Evolutionary conservation across 1,140 invertebrate genomes (phyloP).

Genomic region (Lordiphosa stackelbergi): DNA sequence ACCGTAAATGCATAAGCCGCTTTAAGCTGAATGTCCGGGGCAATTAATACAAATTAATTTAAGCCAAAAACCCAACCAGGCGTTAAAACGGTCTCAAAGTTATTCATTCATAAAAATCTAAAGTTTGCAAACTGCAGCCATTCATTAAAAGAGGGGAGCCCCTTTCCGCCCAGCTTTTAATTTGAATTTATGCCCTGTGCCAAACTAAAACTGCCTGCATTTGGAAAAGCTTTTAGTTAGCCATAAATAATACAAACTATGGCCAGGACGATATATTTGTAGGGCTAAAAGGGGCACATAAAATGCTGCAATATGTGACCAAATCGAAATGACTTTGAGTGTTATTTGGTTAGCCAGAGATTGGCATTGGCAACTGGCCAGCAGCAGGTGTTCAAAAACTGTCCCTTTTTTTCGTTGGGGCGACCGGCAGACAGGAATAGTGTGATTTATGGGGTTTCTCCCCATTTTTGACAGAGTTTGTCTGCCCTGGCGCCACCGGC

Average conservation of each 20-base stretch:
- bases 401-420: slow-evolving; percentile 26
- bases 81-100: slow-evolving; percentile 58
- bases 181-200: slow-evolving; percentile 69
- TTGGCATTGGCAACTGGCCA: slow-evolving; percentile 68
- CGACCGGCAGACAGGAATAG: slow-evolving; percentile 33
- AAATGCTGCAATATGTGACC: slow-evolving; percentile 65
- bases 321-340: slow-evolving; percentile 72
- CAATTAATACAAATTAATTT: slow-evolving; percentile 63
- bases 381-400: slow-evolving; percentile 62
- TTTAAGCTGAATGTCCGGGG: slow-evolving; percentile 28
- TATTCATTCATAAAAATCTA: slow-evolving; percentile 64
- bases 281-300: slow-evolving; percentile 46
- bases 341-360: slow-evolving; percentile 69
- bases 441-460: slow-evolving; percentile 59
- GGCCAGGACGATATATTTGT: slow-evolving; percentile 65
- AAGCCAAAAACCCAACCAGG: slow-evolving; percentile 30
- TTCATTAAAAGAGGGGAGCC: slow-evolving; percentile 33
- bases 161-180: slow-evolving; percentile 25
- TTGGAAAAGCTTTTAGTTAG: slow-evolving; percentile 69
- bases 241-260: slow-evolving; percentile 72
- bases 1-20: slow-evolving; percentile 23
- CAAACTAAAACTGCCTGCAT: slow-evolving; percentile 57
- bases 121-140: slow-evolving; percentile 61
- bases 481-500: slow-evolving; percentile 53
- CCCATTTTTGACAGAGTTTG: slow-evolving; percentile 40